Evolutionary conservation across 2,113 vertebrate species (phyloP).

Genomic region (Oceanodroma tethys): DNA sequence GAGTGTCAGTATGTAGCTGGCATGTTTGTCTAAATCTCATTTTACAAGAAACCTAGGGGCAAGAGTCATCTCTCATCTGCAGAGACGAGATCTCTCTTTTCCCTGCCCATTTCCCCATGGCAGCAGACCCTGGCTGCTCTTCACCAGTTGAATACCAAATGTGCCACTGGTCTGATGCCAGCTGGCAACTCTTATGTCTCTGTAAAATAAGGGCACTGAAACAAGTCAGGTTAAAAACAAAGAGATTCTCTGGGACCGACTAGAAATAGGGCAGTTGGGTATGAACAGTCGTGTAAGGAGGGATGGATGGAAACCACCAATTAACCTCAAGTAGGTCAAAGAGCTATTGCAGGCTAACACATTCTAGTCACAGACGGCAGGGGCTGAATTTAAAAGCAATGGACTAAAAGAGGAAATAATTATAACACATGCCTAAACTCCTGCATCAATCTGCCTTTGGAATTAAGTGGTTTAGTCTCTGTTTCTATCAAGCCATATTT

Average conservation of each 20-base stretch:
- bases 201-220: background rate
- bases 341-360: background rate
- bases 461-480: background rate
- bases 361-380: background rate
- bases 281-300: background rate
- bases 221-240: background rate
- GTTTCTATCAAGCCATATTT: background rate
- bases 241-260: background rate
- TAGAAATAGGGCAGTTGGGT: background rate
- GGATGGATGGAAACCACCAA: background rate
- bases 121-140: background rate
- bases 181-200: background rate
- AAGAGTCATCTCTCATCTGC: background rate
- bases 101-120: background rate
- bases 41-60: background rate
- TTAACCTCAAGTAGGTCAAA: constrained; percentile 46
- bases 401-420: constrained; percentile 1
- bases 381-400: constrained; percentile 26
- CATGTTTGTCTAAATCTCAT: background rate
- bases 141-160: background rate
- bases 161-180: background rate
- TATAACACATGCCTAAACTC: background rate
- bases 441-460: background rate
- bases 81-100: background rate
- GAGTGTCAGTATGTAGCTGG: background rate